Conservation (phyloP, 2,797 vertebrate genomes). For the Micrastur ruficollis region DNA sequence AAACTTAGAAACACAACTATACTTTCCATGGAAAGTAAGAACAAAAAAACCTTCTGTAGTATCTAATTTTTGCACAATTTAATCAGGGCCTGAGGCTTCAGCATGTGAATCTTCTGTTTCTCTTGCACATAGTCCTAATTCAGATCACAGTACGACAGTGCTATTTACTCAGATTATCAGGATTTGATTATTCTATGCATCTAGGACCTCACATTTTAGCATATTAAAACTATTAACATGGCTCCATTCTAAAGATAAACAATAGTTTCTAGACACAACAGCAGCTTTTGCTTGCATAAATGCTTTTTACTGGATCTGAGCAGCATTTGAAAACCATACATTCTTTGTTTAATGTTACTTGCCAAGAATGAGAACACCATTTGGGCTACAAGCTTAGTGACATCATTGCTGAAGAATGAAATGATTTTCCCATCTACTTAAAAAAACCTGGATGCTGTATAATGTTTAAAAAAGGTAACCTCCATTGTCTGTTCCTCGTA, state of each 20-base stretch:
- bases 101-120: neutral
- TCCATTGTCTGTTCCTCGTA: neutral
- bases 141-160: neutral
- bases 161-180: neutral
- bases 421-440: slow-evolving; percentile 31
- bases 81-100: neutral
- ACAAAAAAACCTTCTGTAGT: neutral
- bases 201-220: neutral
- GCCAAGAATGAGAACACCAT: slow-evolving; percentile 63
- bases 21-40: neutral
- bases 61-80: neutral
- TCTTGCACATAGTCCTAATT: neutral
- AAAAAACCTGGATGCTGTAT: neutral
- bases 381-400: slow-evolving; percentile 43
- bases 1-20: neutral
- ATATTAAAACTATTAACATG: slow-evolving; percentile 53
- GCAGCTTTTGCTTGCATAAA: slow-evolving; percentile 33
- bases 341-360: slow-evolving; percentile 41
- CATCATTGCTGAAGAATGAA: slow-evolving; percentile 36
- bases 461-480: neutral
- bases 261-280: slow-evolving; percentile 58
- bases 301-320: slow-evolving; percentile 39
- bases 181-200: neutral
- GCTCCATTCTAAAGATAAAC: slow-evolving; percentile 57
- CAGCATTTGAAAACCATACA: slow-evolving; percentile 50